phyloP scores from a whole-genome alignment of 2,888 invertebrate genomes.

The Thymelicus lineola region DNA sequence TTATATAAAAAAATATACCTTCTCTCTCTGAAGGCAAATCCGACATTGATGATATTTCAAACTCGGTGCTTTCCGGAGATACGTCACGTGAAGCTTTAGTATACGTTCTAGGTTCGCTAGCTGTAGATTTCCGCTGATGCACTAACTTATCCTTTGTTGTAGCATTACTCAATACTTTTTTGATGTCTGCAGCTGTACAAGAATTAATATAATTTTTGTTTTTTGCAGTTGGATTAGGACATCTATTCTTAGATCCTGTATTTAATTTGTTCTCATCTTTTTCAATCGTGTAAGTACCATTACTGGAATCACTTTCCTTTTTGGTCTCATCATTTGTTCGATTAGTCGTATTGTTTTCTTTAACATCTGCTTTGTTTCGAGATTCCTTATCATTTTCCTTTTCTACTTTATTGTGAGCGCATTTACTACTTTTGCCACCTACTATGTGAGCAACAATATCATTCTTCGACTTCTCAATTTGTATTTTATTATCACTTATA shows the following conservation, averaged over 20 bases:
- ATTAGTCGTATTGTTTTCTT: neutral
- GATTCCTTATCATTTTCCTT: neutral
- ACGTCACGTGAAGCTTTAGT: conserved; percentile 26
- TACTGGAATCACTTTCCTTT: conserved; percentile 30
- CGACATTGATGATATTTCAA: conserved; percentile 67
- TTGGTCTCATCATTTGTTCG: neutral
- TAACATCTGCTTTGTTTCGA: neutral
- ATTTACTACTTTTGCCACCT: neutral
- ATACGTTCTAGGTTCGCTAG: conserved; percentile 13
- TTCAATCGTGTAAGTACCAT: conserved; percentile 30
- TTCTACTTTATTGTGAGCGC: neutral
- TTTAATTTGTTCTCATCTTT: conserved; percentile 11
- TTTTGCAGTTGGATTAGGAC: neutral
- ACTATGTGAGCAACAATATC: neutral
- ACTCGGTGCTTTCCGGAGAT: conserved; percentile 63
- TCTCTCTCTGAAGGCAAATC: conserved; percentile 65
- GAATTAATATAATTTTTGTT: conserved; percentile 5
- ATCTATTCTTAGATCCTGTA: neutral
- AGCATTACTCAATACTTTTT: conserved; percentile 5
- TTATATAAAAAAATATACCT: conserved; percentile 47
- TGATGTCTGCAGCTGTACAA: conserved; percentile 10
- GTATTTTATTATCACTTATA: neutral
- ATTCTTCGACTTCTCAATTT: neutral
- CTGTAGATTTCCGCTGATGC: neutral
- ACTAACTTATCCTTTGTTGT: conserved; percentile 3